These are phyloP conservation scores for Dromius quadrimaculatus DNA, from an alignment of 2,888 invertebrate genomes.

Conservation along the genomic window DNA sequence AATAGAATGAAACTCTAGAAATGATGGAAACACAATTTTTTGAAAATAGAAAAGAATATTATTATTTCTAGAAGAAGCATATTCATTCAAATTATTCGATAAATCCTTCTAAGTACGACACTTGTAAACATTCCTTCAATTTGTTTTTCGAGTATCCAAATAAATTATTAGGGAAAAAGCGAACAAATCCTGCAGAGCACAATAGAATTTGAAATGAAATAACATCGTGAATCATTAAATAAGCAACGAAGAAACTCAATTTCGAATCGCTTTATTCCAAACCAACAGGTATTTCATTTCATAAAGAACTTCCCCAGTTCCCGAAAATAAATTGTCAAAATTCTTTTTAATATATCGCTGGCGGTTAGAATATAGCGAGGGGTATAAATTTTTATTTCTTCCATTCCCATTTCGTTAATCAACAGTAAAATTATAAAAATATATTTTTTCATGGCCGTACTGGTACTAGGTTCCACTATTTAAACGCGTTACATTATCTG, in stretches of 20 bases:
- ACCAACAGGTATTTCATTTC: conserved; percentile 39
- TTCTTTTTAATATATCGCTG: conserved; percentile 41
- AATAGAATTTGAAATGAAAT: conserved; percentile 32
- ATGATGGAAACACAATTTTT: too few species aligned
- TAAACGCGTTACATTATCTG: too few species aligned
- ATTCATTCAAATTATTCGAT: conserved; percentile 3
- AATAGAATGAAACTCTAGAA: too few species aligned
- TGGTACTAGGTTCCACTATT: too few species aligned
- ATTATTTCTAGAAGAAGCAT: too few species aligned
- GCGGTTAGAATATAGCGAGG: too few species aligned
- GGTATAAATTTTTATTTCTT: too few species aligned
- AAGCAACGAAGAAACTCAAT: conserved; percentile 23
- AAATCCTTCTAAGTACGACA: too few species aligned
- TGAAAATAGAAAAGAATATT: too few species aligned
- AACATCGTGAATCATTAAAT: conserved; percentile 37
- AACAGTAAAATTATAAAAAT: too few species aligned
- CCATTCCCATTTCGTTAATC: not conserved
- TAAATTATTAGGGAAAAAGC: conserved; percentile 14
- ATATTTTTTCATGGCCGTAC: too few species aligned
- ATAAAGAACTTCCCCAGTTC: conserved; percentile 24
- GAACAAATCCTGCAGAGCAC: not conserved
- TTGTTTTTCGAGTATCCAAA: conserved; percentile 4
- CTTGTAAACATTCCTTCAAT: not conserved
- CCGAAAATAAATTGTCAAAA: conserved; percentile 42
- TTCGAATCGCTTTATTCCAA: conserved; percentile 30